A percentile compares a stretch with the other conserved stretches of the same genome.
These are phyloP conservation scores for Drosophila nr. perissopoda DNA, from an alignment of 2,888 invertebrate genomes.

Conservation along the genomic window DNA sequence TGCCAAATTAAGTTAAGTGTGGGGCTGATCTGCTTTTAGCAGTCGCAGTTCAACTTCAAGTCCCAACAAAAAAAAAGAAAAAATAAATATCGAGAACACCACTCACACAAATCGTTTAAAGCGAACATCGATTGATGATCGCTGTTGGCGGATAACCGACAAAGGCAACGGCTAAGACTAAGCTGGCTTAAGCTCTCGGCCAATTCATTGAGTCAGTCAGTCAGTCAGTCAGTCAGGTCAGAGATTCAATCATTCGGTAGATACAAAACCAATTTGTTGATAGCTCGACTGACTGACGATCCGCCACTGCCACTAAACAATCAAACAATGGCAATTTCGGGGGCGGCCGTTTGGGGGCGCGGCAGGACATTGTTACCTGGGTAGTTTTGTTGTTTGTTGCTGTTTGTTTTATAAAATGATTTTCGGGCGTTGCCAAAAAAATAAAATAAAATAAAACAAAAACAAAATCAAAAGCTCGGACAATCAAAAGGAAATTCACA, in stretches of 20 bases:
- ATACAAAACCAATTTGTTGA: slow-evolving; percentile 79
- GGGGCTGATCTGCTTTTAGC: slow-evolving; percentile 78
- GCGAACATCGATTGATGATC: slow-evolving; percentile 74
- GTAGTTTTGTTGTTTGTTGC: slow-evolving; percentile 45
- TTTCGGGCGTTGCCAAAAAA: slow-evolving; percentile 59
- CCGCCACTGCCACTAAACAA: slow-evolving; percentile 50
- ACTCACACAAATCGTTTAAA: slow-evolving; percentile 75
- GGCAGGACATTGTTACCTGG: slow-evolving; percentile 66
- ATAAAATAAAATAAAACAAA: neutral
- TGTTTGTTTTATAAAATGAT: slow-evolving; percentile 75
- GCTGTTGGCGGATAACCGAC: slow-evolving; percentile 72
- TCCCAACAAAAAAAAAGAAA: slow-evolving; percentile 20
- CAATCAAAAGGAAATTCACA: slow-evolving; percentile 82
- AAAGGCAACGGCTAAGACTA: slow-evolving; percentile 49
- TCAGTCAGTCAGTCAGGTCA: slow-evolving; percentile 41
- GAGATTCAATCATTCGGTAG: slow-evolving; percentile 74
- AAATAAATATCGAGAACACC: slow-evolving; percentile 43
- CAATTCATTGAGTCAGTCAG: slow-evolving; percentile 62
- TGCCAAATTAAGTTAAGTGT: slow-evolving; percentile 85
- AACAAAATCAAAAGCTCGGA: slow-evolving; percentile 23
- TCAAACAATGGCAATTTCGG: slow-evolving; percentile 59
- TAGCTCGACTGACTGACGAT: slow-evolving; percentile 69
- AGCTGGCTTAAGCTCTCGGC: slow-evolving; percentile 46
- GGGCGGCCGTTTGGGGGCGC: slow-evolving; percentile 43
- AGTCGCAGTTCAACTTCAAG: slow-evolving; percentile 44